Percentiles rank a stretch among this genome's conserved stretches.
phyloP scores from a whole-genome alignment of 2,888 invertebrate species.

The Xestia sexstrigata region DNA sequence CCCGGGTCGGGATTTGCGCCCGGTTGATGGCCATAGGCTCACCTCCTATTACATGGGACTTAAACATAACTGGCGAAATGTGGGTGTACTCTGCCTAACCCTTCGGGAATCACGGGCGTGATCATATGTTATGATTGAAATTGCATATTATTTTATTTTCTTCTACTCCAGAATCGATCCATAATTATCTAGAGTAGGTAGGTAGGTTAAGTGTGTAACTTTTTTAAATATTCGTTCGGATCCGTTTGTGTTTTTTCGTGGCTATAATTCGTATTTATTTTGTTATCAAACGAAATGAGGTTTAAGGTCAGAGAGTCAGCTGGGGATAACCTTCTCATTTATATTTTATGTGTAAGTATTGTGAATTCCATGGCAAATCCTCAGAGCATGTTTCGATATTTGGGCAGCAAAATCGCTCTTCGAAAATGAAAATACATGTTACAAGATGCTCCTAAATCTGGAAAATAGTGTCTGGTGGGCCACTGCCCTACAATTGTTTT shows the following conservation, averaged over 20 bases:
- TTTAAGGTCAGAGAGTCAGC: conserved; percentile 16
- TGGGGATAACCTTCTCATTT: conserved; percentile 13
- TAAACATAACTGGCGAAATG: too few species aligned
- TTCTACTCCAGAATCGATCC: not conserved
- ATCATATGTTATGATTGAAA: not conserved
- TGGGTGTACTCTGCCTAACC: not conserved
- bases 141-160: not conserved
- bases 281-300: conserved; percentile 35
- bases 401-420: not conserved
- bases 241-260: not conserved
- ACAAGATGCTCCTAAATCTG: not conserved
- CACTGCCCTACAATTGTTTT: too few species aligned
- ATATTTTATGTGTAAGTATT: not conserved
- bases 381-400: not conserved
- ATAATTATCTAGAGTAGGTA: not conserved
- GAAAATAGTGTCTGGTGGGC: too few species aligned
- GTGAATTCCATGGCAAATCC: not conserved
- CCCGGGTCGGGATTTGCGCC: too few species aligned
- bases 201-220: not conserved
- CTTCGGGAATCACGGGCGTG: not conserved
- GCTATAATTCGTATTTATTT: conserved; percentile 10
- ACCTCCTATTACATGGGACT: too few species aligned
- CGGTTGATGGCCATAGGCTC: too few species aligned
- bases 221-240: not conserved
- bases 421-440: not conserved